Conservation (phyloP, 23 tunicate species). For the Ascidia mentula region DNA sequence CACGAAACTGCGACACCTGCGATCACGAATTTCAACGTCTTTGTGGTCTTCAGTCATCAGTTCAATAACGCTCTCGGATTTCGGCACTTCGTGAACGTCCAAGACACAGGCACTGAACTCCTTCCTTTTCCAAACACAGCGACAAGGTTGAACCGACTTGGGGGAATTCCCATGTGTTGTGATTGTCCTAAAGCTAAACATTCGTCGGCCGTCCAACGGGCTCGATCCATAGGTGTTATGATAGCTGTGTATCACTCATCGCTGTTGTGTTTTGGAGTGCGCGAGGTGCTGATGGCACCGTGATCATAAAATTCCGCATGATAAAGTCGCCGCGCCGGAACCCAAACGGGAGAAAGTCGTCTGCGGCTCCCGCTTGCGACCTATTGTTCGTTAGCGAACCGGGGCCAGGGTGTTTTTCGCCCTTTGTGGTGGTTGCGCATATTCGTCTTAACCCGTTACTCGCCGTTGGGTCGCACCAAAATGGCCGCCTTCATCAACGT, state of each 20-base stretch:
- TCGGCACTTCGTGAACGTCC: no score
- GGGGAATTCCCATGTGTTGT: no score
- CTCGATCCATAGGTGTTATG: not conserved
- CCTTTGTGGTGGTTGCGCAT: not conserved
- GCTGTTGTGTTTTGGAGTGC: not conserved
- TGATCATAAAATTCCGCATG: conserved; percentile 6
- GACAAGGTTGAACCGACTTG: no score
- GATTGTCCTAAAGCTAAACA: no score
- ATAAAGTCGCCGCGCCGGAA: conserved; percentile 7
- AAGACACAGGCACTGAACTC: no score
- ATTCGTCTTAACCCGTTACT: not conserved
- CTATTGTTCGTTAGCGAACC: not conserved
- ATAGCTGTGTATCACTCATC: conserved; percentile 7
- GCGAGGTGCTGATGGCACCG: not conserved
- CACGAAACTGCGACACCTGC: no score
- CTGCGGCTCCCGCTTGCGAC: not conserved
- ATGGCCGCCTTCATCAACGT: not conserved
- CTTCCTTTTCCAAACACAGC: no score
- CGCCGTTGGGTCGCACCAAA: no score
- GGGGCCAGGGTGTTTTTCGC: conserved; percentile 8
- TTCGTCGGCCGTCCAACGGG: not conserved
- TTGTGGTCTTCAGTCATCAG: no score
- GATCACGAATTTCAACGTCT: no score
- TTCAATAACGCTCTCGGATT: no score
- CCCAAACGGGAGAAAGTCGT: conserved; percentile 12